Conservation (phyloP, 2,888 invertebrate genomes). For the Sesia apiformis region DNA sequence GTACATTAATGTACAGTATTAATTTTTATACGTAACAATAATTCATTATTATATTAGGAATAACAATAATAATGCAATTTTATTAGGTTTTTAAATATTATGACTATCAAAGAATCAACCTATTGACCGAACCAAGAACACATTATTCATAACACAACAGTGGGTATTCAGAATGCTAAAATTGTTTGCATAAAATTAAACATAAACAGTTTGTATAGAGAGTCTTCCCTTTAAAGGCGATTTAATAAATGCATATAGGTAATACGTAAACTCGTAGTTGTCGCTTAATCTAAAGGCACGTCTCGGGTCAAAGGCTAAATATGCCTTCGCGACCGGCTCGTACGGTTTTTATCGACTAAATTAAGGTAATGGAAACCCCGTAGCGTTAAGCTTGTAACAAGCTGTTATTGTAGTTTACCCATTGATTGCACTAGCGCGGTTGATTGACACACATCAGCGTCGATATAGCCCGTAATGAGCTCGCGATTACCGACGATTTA, state of each 20-base stretch:
- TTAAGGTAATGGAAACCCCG: constrained; percentile 52
- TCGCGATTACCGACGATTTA: constrained; percentile 30
- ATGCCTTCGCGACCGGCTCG: constrained; percentile 29
- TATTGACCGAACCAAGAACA: too few relatives aligned
- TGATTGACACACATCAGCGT: constrained; percentile 59
- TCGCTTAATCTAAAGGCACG: constrained; percentile 1
- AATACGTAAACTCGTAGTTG: not conserved
- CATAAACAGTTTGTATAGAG: too few relatives aligned
- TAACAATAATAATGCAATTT: too few relatives aligned
- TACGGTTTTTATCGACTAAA: constrained; percentile 45
- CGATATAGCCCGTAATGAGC: constrained; percentile 50
- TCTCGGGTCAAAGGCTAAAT: constrained; percentile 44
- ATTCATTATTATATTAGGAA: too few relatives aligned
- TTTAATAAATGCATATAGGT: not conserved
- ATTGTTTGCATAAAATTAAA: too few relatives aligned
- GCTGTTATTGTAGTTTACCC: constrained; percentile 40
- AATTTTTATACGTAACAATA: too few relatives aligned
- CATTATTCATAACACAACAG: too few relatives aligned
- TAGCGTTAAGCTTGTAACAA: constrained; percentile 37
- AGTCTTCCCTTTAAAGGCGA: not conserved
- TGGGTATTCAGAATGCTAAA: too few relatives aligned
- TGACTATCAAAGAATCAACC: too few relatives aligned
- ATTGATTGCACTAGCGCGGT: constrained; percentile 31
- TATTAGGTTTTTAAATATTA: too few relatives aligned
- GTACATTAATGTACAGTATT: too few relatives aligned